These are phyloP conservation scores for Calosoma granatense DNA, from an alignment of 1,140 invertebrate species.

Conservation along the genomic window DNA sequence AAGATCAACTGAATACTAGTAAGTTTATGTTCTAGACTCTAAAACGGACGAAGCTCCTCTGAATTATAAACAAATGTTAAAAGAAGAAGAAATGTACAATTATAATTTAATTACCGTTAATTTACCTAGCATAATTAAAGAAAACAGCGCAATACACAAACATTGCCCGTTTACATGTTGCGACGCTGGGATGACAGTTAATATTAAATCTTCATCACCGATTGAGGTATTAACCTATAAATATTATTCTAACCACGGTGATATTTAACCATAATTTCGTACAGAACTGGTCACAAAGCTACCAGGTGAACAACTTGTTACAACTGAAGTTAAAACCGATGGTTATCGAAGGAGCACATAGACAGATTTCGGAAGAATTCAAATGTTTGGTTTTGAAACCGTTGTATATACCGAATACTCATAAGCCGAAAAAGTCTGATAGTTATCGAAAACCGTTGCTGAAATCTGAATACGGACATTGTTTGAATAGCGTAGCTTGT, in stretches of 20 bases:
- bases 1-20: too few relatives aligned
- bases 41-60: conserved; percentile 19
- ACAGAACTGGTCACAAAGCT: conserved; percentile 20
- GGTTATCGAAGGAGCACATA: conserved; percentile 26
- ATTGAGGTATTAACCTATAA: conserved; percentile 33
- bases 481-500: conserved; percentile 30
- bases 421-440: conserved; percentile 14
- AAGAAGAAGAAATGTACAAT: conserved; percentile 20
- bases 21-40: conserved; percentile 19
- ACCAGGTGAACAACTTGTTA: conserved; percentile 30
- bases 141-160: conserved; percentile 31
- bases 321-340: conserved; percentile 34
- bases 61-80: conserved; percentile 26
- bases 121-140: conserved; percentile 29
- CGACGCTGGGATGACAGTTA: conserved; percentile 31
- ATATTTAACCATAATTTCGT: not conserved
- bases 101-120: conserved; percentile 25
- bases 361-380: conserved; percentile 31
- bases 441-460: conserved; percentile 16
- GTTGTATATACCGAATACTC: conserved; percentile 26
- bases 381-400: conserved; percentile 31
- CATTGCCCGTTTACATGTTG: conserved; percentile 31
- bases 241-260: too few relatives aligned
- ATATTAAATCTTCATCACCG: conserved; percentile 28
- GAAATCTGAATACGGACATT: conserved; percentile 21